Evolutionary conservation across 2,888 invertebrate species (phyloP).

Genomic region (Drosophila emarginata): DNA sequence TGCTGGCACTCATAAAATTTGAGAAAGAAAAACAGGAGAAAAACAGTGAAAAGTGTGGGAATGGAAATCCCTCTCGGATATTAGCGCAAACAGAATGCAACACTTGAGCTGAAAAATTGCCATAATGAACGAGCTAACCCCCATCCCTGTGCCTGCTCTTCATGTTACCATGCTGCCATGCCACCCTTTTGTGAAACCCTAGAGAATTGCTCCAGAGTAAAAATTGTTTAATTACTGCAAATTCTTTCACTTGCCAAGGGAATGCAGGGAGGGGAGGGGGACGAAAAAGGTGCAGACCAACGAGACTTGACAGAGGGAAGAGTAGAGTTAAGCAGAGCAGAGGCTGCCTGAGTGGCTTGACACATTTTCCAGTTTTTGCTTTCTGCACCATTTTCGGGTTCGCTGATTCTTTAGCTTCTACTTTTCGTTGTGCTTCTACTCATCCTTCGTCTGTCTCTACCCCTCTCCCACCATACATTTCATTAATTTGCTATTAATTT

Average conservation of each 20-base stretch:
- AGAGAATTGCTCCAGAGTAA: slow-evolving; percentile 58
- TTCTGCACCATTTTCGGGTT: slow-evolving; percentile 64
- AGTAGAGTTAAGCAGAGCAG: slow-evolving; percentile 22
- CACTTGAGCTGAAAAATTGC: slow-evolving; percentile 77
- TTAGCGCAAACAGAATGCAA: slow-evolving; percentile 78
- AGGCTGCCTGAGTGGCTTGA: slow-evolving; percentile 60
- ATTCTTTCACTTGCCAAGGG: slow-evolving; percentile 70
- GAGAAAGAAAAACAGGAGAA: slow-evolving; percentile 12
- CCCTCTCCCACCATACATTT: slow-evolving; percentile 58
- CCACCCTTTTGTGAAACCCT: slow-evolving; percentile 32
- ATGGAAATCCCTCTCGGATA: slow-evolving; percentile 54
- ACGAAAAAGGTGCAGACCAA: neutral
- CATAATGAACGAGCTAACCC: slow-evolving; percentile 66
- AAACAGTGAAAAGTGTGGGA: slow-evolving; percentile 12
- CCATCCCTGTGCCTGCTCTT: neutral
- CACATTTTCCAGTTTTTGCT: slow-evolving; percentile 70
- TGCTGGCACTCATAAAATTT: slow-evolving; percentile 75
- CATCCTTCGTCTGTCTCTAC: slow-evolving; percentile 20
- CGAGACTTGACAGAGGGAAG: neutral
- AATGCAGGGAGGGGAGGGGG: neutral
- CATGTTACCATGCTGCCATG: neutral
- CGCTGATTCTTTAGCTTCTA: slow-evolving; percentile 52
- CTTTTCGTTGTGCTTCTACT: neutral
- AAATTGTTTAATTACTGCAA: slow-evolving; percentile 76
- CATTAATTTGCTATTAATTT: slow-evolving; percentile 77